Conservation (phyloP, 2,797 vertebrate species). For the Brachyalestes nurse region DNA sequence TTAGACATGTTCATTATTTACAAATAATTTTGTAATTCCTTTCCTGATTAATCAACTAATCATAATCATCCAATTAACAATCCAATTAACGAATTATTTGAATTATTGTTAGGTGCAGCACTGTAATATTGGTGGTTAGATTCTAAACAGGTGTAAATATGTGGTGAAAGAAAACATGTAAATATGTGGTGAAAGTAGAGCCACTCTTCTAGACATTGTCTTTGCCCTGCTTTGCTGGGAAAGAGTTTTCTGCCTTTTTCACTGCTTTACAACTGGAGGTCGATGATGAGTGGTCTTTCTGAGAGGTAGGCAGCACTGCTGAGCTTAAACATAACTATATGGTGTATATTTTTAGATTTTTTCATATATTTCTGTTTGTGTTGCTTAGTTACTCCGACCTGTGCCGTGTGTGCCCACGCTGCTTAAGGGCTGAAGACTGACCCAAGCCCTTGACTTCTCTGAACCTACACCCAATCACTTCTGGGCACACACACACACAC, state of each 20-base stretch:
- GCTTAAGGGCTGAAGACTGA: slow-evolving; percentile 41
- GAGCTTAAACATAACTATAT: not conserved
- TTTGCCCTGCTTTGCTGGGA: not conserved
- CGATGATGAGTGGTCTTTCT: not conserved
- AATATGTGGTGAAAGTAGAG: too few species aligned
- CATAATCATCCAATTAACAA: too few species aligned
- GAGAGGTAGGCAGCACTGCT: not conserved
- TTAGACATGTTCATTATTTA: too few species aligned
- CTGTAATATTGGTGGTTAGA: not conserved
- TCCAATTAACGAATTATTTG: too few species aligned
- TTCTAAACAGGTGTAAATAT: not conserved
- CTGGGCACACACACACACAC: slow-evolving; percentile 3
- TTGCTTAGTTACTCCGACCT: slow-evolving; percentile 45
- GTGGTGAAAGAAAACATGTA: not conserved
- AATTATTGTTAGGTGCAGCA: not conserved
- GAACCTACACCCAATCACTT: slow-evolving; percentile 1
- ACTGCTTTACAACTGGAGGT: slow-evolving; percentile 16
- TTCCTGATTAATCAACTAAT: too few species aligned
- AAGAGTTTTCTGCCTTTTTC: not conserved
- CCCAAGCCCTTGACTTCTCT: slow-evolving; percentile 43
- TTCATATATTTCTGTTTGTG: slow-evolving; percentile 13
- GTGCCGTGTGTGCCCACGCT: not conserved
- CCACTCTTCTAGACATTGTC: not conserved
- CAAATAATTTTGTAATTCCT: too few species aligned
- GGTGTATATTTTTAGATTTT: slow-evolving; percentile 41